phyloP scores from a whole-genome alignment of 1,140 invertebrate genomes.

The Panagrolaimus sp. region DNA sequence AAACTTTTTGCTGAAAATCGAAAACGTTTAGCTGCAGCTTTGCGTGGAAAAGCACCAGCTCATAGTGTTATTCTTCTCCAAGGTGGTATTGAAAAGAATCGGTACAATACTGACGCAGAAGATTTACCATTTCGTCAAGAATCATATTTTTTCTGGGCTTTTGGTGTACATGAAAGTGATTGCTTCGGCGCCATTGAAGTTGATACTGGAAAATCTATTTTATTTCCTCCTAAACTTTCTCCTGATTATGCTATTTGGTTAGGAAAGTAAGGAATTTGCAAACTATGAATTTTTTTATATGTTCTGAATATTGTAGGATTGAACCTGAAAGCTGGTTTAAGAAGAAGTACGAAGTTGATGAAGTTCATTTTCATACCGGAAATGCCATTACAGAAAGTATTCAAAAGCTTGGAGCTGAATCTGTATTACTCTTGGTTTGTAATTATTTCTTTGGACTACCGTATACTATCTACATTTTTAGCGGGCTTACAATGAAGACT shows the following conservation, averaged over 20 bases:
- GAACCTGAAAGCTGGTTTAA: conserved; percentile 52
- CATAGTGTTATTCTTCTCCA: conserved; percentile 44
- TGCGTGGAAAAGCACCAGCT: conserved; percentile 25
- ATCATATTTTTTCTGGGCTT: conserved; percentile 59
- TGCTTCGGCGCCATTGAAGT: conserved; percentile 52
- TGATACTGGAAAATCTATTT: conserved; percentile 39
- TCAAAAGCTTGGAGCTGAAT: conserved; percentile 27
- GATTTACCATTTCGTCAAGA: conserved; percentile 58
- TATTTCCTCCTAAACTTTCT: conserved; percentile 52
- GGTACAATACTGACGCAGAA: conserved; percentile 56
- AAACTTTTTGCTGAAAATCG: conserved; percentile 50
- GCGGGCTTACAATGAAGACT: conserved; percentile 47
- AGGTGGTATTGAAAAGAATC: conserved; percentile 50
- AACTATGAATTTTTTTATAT: neutral
- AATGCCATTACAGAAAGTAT: conserved; percentile 36
- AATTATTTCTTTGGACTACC: conserved; percentile 6
- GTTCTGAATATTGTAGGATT: conserved; percentile 41
- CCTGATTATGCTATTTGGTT: conserved; percentile 55
- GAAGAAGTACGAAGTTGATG: conserved; percentile 55
- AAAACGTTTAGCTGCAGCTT: conserved; percentile 37
- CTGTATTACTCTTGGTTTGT: conserved; percentile 42
- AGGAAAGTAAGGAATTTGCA: conserved; percentile 45
- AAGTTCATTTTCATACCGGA: conserved; percentile 52
- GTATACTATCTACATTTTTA: conserved; percentile 24
- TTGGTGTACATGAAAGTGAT: conserved; percentile 57